Percentiles rank a stretch among this genome's conserved stretches.
Conservation (phyloP, 2,888 invertebrate species). For the Troilus luridus region DNA sequence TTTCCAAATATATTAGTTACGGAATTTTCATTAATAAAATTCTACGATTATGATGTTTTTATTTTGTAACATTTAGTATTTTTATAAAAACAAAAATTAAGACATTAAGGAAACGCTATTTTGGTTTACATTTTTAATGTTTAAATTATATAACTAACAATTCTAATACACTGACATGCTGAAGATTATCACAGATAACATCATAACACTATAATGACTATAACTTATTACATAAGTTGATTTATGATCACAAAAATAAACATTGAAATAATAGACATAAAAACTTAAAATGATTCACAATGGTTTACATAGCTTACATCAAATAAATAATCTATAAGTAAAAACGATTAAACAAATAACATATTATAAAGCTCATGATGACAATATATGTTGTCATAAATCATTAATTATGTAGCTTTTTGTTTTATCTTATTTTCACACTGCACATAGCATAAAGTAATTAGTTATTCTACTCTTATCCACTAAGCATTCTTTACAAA, state of each 20-base stretch:
- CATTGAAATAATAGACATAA: slow-evolving; percentile 54
- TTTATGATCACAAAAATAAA: slow-evolving; percentile 59
- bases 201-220: slow-evolving; percentile 38
- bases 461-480: background rate
- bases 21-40: background rate
- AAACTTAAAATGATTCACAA: slow-evolving; percentile 35
- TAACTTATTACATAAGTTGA: slow-evolving; percentile 49
- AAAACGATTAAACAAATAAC: slow-evolving; percentile 3
- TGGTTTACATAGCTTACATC: slow-evolving; percentile 32
- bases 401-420: background rate
- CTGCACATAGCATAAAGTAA: background rate
- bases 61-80: background rate
- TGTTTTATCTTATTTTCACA: background rate
- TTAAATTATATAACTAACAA: slow-evolving; percentile 34
- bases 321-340: slow-evolving; percentile 42
- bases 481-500: slow-evolving; percentile 7
- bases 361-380: slow-evolving; percentile 46
- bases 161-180: slow-evolving; percentile 52
- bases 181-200: slow-evolving; percentile 55
- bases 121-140: slow-evolving; percentile 18
- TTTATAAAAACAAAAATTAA: background rate
- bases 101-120: slow-evolving; percentile 23
- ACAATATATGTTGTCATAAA: slow-evolving; percentile 50
- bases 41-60: background rate
- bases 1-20: background rate